Evolutionary conservation across 1,140 invertebrate genomes (phyloP).

Genomic region (Drosophila miranda): DNA sequence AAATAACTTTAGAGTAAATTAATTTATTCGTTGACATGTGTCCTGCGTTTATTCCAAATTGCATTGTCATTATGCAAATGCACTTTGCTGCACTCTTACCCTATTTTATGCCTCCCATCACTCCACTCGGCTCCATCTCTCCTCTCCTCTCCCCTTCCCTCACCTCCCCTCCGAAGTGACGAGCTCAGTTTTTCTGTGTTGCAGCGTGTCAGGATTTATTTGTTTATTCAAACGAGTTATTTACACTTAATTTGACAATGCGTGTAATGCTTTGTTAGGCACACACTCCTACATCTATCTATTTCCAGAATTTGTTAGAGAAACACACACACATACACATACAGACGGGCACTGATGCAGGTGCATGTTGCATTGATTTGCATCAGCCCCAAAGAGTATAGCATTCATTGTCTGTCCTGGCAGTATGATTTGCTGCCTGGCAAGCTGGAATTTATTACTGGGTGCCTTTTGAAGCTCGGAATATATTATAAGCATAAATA

Average conservation of each 20-base stretch:
- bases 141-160: not conserved
- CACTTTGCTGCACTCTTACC: conserved; percentile 49
- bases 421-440: conserved; percentile 11
- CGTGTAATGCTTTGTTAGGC: conserved; percentile 50
- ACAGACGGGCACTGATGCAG: too few species aligned
- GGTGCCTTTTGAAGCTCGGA: not conserved
- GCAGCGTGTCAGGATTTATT: conserved; percentile 57
- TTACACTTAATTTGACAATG: conserved; percentile 77
- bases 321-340: not conserved
- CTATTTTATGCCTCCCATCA: conserved; percentile 11
- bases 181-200: conserved; percentile 37
- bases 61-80: conserved; percentile 80
- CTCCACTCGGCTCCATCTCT: not conserved
- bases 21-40: conserved; percentile 80
- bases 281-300: conserved; percentile 1
- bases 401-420: conserved; percentile 9
- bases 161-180: conserved; percentile 16
- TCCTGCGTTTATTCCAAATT: conserved; percentile 77
- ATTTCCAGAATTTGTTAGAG: conserved; percentile 5
- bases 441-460: conserved; percentile 1
- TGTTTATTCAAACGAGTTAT: conserved; percentile 73
- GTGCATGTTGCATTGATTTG: not conserved
- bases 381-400: not conserved
- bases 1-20: conserved; percentile 78
- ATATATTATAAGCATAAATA: conserved; percentile 18